A percentile compares a stretch with the other conserved stretches of the same genome.
These are phyloP conservation scores for Nipponia nippon DNA, from an alignment of 2,113 vertebrate species.

Conservation along the genomic window DNA sequence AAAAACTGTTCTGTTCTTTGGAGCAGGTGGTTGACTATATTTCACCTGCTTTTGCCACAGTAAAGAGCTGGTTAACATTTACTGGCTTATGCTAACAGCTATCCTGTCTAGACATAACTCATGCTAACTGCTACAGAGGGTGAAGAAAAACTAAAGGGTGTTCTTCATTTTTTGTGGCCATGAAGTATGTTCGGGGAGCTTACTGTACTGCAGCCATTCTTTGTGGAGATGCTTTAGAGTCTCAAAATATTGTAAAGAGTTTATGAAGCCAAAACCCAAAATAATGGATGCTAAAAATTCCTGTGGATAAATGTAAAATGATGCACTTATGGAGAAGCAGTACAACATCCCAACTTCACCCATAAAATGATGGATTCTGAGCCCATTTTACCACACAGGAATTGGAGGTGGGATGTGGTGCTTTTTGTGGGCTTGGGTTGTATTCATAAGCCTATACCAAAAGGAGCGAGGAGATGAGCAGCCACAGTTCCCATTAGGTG, in stretches of 20 bases:
- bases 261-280: not conserved
- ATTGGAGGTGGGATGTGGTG: not conserved
- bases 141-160: not conserved
- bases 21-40: not conserved
- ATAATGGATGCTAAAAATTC: not conserved
- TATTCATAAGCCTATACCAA: not conserved
- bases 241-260: not conserved
- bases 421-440: not conserved
- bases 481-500: not conserved
- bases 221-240: not conserved
- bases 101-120: not conserved
- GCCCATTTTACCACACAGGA: not conserved
- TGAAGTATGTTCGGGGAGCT: not conserved
- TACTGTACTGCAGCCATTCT: not conserved
- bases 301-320: not conserved
- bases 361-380: not conserved
- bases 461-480: not conserved
- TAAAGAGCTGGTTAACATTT: not conserved
- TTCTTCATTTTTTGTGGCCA: not conserved
- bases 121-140: not conserved
- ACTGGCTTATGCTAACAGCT: not conserved
- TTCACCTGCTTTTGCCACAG: not conserved
- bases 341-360: not conserved
- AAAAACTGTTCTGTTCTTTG: not conserved
- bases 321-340: not conserved